Percentiles rank a stretch among this genome's conserved stretches.
These are phyloP conservation scores for Kryphioiulus occultus DNA, from an alignment of 2,888 invertebrate species.

Conservation along the genomic window DNA sequence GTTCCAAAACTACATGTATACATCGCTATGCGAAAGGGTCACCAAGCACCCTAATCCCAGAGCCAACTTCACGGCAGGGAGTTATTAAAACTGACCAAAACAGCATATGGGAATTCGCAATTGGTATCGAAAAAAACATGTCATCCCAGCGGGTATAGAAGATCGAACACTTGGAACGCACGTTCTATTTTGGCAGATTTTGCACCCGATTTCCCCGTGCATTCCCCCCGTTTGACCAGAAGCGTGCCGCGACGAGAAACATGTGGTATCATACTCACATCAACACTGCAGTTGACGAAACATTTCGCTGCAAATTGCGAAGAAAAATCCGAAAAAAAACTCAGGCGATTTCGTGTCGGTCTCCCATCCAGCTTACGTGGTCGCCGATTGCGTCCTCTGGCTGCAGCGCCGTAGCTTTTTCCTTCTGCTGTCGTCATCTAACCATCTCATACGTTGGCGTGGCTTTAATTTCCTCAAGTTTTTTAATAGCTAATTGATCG, in stretches of 20 bases:
- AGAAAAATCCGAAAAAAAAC: not conserved
- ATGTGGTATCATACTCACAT: not conserved
- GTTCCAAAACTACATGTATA: not conserved
- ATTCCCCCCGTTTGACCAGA: not conserved
- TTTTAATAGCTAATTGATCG: not conserved
- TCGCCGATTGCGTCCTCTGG: not conserved
- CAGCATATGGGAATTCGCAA: not conserved
- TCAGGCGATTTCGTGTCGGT: not conserved
- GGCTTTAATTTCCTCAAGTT: conserved; percentile 4
- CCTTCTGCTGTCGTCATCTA: not conserved
- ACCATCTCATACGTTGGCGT: not conserved
- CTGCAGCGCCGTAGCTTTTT: conserved; percentile 20
- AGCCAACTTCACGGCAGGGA: too few species aligned
- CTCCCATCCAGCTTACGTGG: not conserved
- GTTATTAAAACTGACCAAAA: too few species aligned
- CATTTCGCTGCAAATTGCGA: not conserved
- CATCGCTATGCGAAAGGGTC: too few species aligned
- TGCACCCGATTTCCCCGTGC: not conserved
- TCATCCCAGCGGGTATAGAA: not conserved
- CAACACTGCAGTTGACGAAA: not conserved
- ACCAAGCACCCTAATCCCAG: too few species aligned
- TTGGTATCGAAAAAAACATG: not conserved
- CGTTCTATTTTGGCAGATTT: conserved; percentile 14
- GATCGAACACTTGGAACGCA: not conserved
- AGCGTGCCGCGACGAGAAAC: not conserved